Evolutionary conservation across 1,140 invertebrate species (phyloP), one percentile per base, ranked within the genome.

Genomic region (Aphelenchoides avenae): DNA sequence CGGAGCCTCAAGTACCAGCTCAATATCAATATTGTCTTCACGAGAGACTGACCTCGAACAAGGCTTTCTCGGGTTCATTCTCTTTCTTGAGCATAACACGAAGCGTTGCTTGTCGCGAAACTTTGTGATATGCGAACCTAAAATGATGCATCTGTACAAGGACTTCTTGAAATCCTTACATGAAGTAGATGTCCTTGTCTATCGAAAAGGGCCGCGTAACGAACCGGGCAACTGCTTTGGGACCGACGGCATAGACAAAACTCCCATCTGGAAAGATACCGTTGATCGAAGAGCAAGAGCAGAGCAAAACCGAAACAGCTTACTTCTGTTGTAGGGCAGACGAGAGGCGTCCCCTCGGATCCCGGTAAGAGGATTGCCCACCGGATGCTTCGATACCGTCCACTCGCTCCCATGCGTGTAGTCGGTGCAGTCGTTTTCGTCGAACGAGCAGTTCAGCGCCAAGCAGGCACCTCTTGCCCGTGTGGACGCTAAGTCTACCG

Each of bases 51-150:
- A 63, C 59, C 40, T 55, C 70, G n/a, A 59, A 26, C 5, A 67
- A 13, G 31, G 54, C 22, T 53, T 70, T 68, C 7, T 67, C 36
- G 1, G 42, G 46, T 15, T 52, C 36, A 11, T 46, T 50, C 24
- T 31, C 18, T 31, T 22, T 33, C 43, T 72, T 71, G 3, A 51
- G 22, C 24, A 49, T 37, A 1, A 73, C 46, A 34, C 49, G 47
- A 26, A 71, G 54, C 31, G 40, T 24, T 20, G 50, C 53, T 11
- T 40, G 7, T 46, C 53, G 52, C 9, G 42, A n/a, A 5, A 50
- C 57, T 49, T 71, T 71, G 55, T 69, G 52, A 37, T 68, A 71
- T 4, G 65, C 61, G 31, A 71, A 71, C 6, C n/a, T n/a, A n/a
- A n/a, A n/a, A n/a, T n/a, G n/a, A n/a, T n/a, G n/a, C n/a, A n/a